Percentiles rank a stretch among this genome's conserved stretches.
Conservation (phyloP, 1,140 invertebrate species). For the Lasioglossum albipes region DNA sequence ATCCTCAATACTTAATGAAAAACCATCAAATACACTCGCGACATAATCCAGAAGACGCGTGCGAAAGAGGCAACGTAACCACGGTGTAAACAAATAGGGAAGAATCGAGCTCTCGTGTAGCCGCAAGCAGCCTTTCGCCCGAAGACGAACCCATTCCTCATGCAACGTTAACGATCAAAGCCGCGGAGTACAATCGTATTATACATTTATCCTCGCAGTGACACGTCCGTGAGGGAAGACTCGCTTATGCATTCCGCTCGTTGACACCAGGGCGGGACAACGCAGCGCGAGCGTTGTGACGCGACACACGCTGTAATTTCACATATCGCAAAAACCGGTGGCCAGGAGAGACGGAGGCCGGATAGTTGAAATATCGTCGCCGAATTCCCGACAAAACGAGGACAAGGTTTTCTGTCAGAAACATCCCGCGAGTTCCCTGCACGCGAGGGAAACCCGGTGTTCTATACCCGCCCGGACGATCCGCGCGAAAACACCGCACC, state of each 20-base stretch:
- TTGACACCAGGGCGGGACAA: not conserved
- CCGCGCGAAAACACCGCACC: constrained; percentile 44
- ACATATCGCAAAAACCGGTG: not conserved
- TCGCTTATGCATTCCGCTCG: not conserved
- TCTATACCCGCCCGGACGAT: constrained; percentile 31
- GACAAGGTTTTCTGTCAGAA: constrained; percentile 41
- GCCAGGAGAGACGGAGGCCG: not conserved
- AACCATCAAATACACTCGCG: too few relatives aligned
- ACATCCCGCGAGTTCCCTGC: constrained; percentile 20
- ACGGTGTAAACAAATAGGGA: too few relatives aligned
- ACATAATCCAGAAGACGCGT: too few relatives aligned
- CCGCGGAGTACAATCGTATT: not conserved
- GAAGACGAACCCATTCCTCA: too few relatives aligned
- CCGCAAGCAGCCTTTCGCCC: too few relatives aligned
- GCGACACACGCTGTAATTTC: not conserved
- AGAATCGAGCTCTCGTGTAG: too few relatives aligned
- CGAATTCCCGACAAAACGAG: constrained; percentile 45
- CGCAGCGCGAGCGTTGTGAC: not conserved
- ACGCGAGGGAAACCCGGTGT: constrained; percentile 4
- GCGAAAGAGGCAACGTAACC: too few relatives aligned
- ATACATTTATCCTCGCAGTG: not conserved
- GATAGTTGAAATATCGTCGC: constrained; percentile 31
- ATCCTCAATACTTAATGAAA: too few relatives aligned
- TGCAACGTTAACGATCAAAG: too few relatives aligned
- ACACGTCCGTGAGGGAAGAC: not conserved